These are phyloP conservation scores for Percina caprodes DNA, from an alignment of 2,113 vertebrate species.

Conservation along the genomic window DNA sequence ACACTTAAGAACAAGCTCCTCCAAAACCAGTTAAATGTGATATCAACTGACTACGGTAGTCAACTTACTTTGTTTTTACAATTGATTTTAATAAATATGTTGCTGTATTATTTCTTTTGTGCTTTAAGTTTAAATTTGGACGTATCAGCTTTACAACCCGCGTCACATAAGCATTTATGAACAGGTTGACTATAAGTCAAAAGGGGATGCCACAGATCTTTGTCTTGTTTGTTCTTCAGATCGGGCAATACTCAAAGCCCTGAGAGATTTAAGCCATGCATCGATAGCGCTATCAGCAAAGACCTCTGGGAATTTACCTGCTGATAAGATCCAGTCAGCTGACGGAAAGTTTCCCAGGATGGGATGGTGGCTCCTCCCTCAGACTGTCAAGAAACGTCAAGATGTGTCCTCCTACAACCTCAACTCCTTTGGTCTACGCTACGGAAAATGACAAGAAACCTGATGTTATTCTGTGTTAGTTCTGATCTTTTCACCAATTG, in stretches of 20 bases:
- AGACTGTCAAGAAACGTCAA: constrained; percentile 14
- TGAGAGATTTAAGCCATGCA: constrained; percentile 23
- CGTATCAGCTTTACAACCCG: neutral
- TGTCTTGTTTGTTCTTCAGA: constrained; percentile 35
- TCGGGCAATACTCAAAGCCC: constrained; percentile 11
- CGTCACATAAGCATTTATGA: neutral
- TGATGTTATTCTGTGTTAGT: neutral
- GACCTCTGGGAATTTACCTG: neutral
- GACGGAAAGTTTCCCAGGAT: neutral
- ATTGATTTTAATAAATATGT: neutral
- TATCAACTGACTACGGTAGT: neutral
- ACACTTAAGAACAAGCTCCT: no score
- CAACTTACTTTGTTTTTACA: neutral
- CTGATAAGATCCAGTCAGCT: neutral
- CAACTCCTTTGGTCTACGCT: constrained; percentile 56
- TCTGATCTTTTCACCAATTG: neutral
- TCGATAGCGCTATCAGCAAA: neutral
- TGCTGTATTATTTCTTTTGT: neutral
- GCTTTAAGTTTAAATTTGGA: neutral
- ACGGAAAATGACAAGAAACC: constrained; percentile 40
- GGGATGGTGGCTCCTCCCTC: constrained; percentile 24
- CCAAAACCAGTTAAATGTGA: neutral
- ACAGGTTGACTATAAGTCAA: neutral
- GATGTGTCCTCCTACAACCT: constrained; percentile 43
- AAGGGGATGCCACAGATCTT: neutral